Conservation (phyloP, 64 coral and sea anemone species). For the Dendronephthya gigantea region DNA sequence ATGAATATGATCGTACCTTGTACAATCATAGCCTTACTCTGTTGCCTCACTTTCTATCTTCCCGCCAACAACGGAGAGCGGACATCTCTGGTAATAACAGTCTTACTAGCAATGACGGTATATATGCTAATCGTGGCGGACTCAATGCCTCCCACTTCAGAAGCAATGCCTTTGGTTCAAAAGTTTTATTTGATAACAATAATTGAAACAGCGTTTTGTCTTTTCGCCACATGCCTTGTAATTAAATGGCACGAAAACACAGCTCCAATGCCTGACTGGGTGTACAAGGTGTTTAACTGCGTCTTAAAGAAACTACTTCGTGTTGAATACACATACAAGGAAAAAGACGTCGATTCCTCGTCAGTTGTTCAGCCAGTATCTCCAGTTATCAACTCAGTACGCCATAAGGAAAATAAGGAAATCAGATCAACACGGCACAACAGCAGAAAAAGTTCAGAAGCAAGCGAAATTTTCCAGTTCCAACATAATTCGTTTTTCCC, state of each 20-base stretch:
- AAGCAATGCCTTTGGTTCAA: background rate
- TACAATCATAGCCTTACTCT: background rate
- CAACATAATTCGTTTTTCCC: background rate
- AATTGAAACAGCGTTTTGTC: background rate
- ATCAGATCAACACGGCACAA: background rate
- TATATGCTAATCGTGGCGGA: background rate
- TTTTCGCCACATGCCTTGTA: background rate
- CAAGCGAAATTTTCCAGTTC: background rate
- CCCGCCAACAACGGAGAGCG: background rate
- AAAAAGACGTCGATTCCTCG: background rate
- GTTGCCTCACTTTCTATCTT: background rate
- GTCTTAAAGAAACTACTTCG: background rate
- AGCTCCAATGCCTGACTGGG: background rate
- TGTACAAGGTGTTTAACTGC: background rate
- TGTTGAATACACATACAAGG: background rate
- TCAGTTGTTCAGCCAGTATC: background rate
- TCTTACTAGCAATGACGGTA: background rate
- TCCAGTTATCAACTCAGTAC: background rate
- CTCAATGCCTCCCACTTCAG: background rate
- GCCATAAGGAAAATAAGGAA: background rate
- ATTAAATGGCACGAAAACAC: background rate
- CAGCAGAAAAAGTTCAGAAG: background rate
- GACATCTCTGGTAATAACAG: background rate
- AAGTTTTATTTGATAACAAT: background rate
- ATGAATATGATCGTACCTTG: slow-evolving; percentile 1